These are phyloP conservation scores for Esox masquinongy DNA, from an alignment of 2,797 vertebrate genomes.

Conservation along the genomic window DNA sequence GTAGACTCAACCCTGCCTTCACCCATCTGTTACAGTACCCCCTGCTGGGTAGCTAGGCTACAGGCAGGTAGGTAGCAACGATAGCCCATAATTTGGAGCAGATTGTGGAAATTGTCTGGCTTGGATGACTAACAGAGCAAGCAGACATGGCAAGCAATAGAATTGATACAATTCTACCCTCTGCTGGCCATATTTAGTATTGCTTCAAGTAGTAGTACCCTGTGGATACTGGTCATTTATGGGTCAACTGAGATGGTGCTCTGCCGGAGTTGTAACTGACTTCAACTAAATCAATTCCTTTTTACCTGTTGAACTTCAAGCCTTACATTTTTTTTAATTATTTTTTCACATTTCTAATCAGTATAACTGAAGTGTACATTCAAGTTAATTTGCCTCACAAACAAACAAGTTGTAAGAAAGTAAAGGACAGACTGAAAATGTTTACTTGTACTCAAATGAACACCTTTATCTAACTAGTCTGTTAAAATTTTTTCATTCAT, in stretches of 20 bases:
- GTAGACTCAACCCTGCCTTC: not conserved
- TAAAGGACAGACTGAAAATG: constrained; percentile 52
- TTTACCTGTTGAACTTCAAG: not conserved
- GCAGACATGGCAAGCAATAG: constrained; percentile 16
- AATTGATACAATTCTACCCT: constrained; percentile 32
- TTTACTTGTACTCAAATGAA: constrained; percentile 44
- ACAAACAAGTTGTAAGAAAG: constrained; percentile 29
- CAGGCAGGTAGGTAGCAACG: no score
- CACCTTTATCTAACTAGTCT: constrained; percentile 52
- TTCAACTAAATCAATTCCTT: not conserved
- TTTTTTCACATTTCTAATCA: not conserved
- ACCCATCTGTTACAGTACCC: constrained; percentile 5
- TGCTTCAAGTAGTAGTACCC: constrained; percentile 19
- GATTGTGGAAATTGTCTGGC: no score
- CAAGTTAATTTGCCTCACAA: constrained; percentile 7
- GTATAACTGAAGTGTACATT: constrained; percentile 1
- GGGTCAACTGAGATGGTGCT: not conserved
- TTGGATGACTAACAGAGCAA: no score
- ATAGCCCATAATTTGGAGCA: no score
- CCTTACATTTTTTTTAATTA: not conserved
- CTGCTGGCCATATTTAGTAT: constrained; percentile 58
- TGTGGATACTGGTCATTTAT: constrained; percentile 8
- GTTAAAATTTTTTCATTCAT: constrained; percentile 25
- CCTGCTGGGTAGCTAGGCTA: constrained; percentile 11
- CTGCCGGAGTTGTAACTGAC: not conserved